These are phyloP conservation scores for Caiman crocodilus DNA, from an alignment of 2,797 vertebrate genomes.

Conservation along the genomic window DNA sequence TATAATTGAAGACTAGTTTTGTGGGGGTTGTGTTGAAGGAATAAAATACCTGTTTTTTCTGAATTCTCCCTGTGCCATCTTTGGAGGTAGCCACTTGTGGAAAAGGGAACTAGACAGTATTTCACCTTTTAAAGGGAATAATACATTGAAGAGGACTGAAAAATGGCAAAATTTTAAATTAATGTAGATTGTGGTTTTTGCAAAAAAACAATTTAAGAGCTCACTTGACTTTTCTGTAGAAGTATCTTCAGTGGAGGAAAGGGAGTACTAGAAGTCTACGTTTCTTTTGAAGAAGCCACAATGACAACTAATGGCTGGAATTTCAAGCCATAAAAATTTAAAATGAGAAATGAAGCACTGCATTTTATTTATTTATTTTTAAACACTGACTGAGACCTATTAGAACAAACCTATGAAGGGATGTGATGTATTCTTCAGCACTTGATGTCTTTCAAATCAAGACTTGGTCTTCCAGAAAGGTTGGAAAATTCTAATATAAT, in stretches of 20 bases:
- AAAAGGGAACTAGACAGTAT: too few species aligned
- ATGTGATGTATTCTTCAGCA: not conserved
- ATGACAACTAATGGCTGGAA: not conserved
- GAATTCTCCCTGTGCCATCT: too few species aligned
- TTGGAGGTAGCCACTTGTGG: too few species aligned
- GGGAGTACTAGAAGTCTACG: not conserved
- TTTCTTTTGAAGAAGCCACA: not conserved
- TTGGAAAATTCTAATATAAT: too few species aligned
- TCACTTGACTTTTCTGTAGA: not conserved
- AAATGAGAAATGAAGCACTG: not conserved
- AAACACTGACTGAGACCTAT: not conserved
- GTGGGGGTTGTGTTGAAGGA: too few species aligned
- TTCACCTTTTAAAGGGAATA: too few species aligned
- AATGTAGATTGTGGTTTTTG: too few species aligned
- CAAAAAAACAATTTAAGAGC: too few species aligned
- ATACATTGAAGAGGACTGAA: too few species aligned
- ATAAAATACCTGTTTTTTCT: too few species aligned
- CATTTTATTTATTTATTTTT: not conserved
- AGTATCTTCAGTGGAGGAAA: not conserved
- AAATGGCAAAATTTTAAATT: too few species aligned
- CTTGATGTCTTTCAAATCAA: not conserved
- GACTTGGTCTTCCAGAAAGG: not conserved
- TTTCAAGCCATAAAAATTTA: not conserved
- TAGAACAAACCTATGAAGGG: not conserved
- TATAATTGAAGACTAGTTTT: too few species aligned